Conservation (phyloP, 2,113 vertebrate genomes). For the Jaculus jaculus region DNA sequence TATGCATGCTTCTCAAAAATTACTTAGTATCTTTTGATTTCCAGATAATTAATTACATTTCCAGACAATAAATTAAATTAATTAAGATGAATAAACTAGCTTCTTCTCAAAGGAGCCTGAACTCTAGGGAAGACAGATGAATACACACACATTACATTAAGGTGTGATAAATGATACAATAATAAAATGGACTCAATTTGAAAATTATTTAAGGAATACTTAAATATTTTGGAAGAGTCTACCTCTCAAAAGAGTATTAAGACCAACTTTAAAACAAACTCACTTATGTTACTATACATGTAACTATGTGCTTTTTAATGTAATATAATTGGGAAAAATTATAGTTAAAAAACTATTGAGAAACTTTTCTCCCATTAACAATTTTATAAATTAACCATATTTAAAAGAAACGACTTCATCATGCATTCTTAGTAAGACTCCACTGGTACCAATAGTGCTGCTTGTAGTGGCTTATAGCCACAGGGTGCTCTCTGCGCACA, state of each 20-base stretch:
- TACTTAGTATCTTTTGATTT: background rate
- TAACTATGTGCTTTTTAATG: background rate
- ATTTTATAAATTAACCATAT: background rate
- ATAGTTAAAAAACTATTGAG: conserved; percentile 9
- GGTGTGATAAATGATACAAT: background rate
- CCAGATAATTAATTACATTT: background rate
- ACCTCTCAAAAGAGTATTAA: background rate
- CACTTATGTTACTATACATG: background rate
- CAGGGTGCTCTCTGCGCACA: background rate
- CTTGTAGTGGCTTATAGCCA: background rate
- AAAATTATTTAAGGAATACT: background rate
- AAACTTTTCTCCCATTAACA: background rate
- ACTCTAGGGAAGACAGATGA: background rate
- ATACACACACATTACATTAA: background rate
- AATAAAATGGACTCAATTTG: background rate
- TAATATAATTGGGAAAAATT: background rate
- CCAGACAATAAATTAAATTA: background rate
- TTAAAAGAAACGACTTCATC: conserved; percentile 15
- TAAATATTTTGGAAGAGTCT: conserved; percentile 4
- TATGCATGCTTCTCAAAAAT: background rate
- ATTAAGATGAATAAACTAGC: background rate
- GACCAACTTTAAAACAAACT: background rate
- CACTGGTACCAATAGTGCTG: background rate
- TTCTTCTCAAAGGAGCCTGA: background rate
- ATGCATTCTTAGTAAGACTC: conserved; percentile 1